Evolutionary conservation across 2,888 invertebrate genomes (phyloP).

Genomic region (Acanthosepion pharaonis): DNA sequence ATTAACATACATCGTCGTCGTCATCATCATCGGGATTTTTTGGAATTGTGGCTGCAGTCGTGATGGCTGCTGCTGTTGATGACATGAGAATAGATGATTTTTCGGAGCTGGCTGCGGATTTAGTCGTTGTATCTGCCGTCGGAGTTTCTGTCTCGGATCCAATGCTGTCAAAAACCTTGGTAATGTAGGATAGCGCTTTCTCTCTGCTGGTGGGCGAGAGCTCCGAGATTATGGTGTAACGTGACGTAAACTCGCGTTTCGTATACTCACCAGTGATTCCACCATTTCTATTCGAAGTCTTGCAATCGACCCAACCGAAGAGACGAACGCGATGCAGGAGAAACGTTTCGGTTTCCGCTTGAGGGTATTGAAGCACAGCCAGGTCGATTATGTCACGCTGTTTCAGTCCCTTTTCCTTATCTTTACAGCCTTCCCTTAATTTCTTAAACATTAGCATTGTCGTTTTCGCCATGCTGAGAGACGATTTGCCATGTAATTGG

Average conservation of each 20-base stretch:
- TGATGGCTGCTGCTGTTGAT: neutral
- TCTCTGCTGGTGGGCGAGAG: neutral
- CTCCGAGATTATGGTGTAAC: neutral
- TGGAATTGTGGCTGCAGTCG: neutral
- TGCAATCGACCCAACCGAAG: neutral
- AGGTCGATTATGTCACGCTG: neutral
- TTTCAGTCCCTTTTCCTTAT: neutral
- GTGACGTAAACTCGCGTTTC: neutral
- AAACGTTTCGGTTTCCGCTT: neutral
- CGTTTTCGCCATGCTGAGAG: neutral
- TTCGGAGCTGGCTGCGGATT: neutral
- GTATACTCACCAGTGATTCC: neutral
- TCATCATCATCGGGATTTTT: neutral
- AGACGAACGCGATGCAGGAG: neutral
- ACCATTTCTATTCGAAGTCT: neutral
- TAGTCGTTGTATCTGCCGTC: neutral
- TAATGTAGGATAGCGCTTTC: neutral
- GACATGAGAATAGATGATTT: neutral
- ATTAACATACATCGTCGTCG: neutral
- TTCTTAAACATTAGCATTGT: neutral
- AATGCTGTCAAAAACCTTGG: neutral
- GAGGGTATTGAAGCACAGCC: neutral
- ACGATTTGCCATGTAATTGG: neutral
- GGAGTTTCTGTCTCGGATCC: neutral
- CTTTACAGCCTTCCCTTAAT: neutral